phyloP scores from a whole-genome alignment of 2,113 vertebrate species.

The Upupa epops region DNA sequence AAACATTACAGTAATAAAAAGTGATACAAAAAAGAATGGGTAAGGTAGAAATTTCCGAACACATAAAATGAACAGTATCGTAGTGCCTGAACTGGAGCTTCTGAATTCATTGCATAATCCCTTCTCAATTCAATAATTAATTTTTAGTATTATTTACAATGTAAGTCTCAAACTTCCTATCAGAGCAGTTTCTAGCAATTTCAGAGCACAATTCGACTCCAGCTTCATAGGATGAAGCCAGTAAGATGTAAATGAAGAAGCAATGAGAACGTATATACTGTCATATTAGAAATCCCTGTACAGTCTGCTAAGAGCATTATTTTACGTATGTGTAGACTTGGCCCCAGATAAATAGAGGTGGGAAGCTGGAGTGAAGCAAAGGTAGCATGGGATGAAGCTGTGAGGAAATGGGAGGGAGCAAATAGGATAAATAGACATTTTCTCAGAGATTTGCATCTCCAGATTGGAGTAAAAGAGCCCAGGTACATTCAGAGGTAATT shows the following conservation, averaged over 20 bases:
- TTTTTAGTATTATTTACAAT: background rate
- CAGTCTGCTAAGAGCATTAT: background rate
- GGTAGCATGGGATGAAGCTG: background rate
- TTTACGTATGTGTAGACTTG: background rate
- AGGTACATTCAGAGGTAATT: constrained; percentile 12
- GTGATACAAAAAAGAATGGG: background rate
- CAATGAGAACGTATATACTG: background rate
- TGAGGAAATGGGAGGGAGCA: background rate
- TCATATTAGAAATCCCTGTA: background rate
- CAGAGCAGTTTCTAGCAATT: background rate
- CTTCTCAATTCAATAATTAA: background rate
- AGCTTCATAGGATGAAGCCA: background rate
- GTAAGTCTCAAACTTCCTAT: background rate
- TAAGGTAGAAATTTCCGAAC: background rate
- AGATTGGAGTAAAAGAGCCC: background rate
- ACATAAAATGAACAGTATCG: background rate
- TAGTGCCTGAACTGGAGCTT: background rate
- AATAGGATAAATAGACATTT: constrained; percentile 11
- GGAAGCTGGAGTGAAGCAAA: background rate
- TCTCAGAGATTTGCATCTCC: background rate
- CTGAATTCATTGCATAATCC: background rate
- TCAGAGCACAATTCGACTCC: background rate
- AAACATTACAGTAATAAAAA: background rate
- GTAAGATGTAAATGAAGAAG: background rate
- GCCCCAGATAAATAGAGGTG: background rate